These are phyloP conservation scores for Lamellibrachia luymesi DNA, from an alignment of 1,140 invertebrate species.

Conservation along the genomic window DNA sequence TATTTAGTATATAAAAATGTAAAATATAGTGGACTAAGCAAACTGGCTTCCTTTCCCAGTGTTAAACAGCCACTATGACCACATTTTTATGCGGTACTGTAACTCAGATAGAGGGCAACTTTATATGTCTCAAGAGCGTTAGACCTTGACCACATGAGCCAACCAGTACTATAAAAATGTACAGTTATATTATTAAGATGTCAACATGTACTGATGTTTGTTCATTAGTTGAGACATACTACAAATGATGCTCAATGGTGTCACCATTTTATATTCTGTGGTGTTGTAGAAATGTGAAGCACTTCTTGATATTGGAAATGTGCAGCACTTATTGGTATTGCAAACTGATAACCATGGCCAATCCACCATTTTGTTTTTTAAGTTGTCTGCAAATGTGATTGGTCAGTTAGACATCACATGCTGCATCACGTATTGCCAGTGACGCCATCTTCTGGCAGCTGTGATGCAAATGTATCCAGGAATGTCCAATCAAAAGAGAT, in stretches of 20 bases:
- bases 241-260: background rate
- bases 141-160: no score
- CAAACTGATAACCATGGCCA: background rate
- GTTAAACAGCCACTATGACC: background rate
- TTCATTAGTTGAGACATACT: background rate
- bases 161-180: no score
- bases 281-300: background rate
- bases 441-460: background rate
- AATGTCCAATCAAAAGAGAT: background rate
- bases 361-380: background rate
- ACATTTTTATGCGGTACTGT: background rate
- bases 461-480: background rate
- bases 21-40: background rate
- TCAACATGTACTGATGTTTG: no score
- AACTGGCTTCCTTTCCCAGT: background rate
- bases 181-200: no score
- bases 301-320: background rate
- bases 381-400: background rate
- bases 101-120: background rate
- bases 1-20: background rate
- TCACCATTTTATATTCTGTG: background rate
- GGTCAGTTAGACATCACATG: background rate
- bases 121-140: background rate
- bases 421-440: background rate
- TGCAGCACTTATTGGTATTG: background rate